Conservation (phyloP, 2,888 invertebrate genomes). For the Dromius quadrimaculatus region DNA sequence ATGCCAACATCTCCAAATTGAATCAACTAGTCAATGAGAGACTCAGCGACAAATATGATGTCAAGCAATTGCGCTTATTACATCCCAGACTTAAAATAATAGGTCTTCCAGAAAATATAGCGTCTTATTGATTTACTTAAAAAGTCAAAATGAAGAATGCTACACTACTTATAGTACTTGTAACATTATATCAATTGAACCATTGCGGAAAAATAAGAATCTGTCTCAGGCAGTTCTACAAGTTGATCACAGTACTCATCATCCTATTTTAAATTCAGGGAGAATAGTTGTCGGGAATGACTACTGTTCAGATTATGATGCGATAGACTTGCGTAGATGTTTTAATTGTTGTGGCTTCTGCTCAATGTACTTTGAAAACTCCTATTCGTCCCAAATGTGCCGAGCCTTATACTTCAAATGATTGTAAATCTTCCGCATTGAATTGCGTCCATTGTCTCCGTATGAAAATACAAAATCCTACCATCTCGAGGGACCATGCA, state of each 20-base stretch:
- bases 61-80: no score
- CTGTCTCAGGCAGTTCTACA: background rate
- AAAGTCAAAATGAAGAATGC: background rate
- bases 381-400: background rate
- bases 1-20: no score
- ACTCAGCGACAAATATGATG: no score
- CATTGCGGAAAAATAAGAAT: background rate
- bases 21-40: no score
- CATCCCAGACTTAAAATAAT: no score
- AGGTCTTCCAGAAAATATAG: no score
- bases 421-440: no score
- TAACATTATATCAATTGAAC: background rate
- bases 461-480: no score
- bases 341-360: background rate
- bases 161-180: background rate
- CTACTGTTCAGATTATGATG: background rate
- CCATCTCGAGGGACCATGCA: no score
- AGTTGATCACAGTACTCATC: background rate
- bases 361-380: background rate
- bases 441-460: no score
- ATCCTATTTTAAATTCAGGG: background rate
- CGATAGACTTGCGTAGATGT: background rate
- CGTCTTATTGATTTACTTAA: no score
- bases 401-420: no score
- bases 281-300: background rate